A percentile compares a stretch with the other conserved stretches of the same genome.
These are phyloP conservation scores for Podiceps cristatus DNA, from an alignment of 2,113 vertebrate species.

Conservation along the genomic window DNA sequence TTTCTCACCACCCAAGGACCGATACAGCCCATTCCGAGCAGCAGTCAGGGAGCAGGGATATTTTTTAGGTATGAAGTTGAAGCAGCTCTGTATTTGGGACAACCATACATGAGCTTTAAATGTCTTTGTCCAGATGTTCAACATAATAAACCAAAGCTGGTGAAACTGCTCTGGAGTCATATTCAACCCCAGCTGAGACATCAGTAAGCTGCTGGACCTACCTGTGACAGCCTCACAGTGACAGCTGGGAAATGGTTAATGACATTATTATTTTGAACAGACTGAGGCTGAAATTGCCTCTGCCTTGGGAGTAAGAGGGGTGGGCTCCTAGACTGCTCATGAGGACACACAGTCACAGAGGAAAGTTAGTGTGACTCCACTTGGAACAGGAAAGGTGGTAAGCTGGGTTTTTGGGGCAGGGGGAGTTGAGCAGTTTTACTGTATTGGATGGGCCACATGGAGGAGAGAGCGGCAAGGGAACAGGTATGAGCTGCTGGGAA, in stretches of 20 bases:
- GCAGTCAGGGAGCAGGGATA: no score
- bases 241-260: background rate
- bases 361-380: background rate
- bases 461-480: accelerated
- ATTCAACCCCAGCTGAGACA: background rate
- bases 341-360: background rate
- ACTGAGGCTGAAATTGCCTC: background rate
- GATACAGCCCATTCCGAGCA: no score
- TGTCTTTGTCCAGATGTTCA: background rate
- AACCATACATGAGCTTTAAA: background rate
- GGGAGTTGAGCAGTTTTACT: background rate
- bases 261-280: background rate
- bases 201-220: background rate
- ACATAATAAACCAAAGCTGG: background rate
- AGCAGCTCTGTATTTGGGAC: background rate
- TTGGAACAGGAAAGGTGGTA: background rate
- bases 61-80: background rate
- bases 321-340: background rate
- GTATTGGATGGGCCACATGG: background rate
- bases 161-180: background rate
- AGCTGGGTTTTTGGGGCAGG: background rate
- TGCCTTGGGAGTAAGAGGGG: background rate
- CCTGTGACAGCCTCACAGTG: background rate
- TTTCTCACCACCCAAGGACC: no score
- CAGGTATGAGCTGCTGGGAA: background rate